phyloP scores from a whole-genome alignment of 1,140 invertebrate species.

The Leptinotarsa lineolata region DNA sequence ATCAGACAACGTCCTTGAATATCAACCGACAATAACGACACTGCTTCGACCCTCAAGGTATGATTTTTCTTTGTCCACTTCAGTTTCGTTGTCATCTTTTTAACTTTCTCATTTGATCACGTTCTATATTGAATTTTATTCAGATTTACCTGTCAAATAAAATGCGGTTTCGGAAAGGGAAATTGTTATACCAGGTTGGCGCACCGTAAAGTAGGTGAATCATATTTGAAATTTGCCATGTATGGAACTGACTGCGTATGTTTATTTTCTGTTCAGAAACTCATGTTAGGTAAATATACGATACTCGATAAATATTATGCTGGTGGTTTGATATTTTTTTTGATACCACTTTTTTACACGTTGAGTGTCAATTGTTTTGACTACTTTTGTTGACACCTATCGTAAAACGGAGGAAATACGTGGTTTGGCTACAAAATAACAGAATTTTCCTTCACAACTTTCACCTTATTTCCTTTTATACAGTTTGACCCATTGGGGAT shows the following conservation, averaged over 20 bases:
- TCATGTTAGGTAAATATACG: neutral
- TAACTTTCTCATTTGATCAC: conserved; percentile 8
- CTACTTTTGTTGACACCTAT: too few relatives aligned
- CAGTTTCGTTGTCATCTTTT: conserved; percentile 4
- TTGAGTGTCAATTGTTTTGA: neutral
- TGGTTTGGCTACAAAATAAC: too few relatives aligned
- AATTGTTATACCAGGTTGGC: neutral
- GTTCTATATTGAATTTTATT: conserved; percentile 9
- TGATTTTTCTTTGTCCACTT: conserved; percentile 8
- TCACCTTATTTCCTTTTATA: too few relatives aligned
- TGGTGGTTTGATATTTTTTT: too few relatives aligned
- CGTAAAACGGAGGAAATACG: too few relatives aligned
- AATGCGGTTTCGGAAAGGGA: neutral
- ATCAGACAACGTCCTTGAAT: conserved; percentile 3
- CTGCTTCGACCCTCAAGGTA: conserved; percentile 1
- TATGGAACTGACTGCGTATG: neutral
- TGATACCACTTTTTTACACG: neutral
- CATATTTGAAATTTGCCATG: neutral
- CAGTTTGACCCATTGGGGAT: too few relatives aligned
- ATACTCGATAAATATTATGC: neutral
- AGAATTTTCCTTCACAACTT: too few relatives aligned
- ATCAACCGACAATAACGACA: conserved; percentile 5
- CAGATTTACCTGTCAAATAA: conserved; percentile 5
- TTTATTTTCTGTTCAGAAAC: neutral
- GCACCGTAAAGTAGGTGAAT: neutral